Evolutionary conservation across 2,888 invertebrate species (phyloP).

Genomic region (Caenorhabditis afra): DNA sequence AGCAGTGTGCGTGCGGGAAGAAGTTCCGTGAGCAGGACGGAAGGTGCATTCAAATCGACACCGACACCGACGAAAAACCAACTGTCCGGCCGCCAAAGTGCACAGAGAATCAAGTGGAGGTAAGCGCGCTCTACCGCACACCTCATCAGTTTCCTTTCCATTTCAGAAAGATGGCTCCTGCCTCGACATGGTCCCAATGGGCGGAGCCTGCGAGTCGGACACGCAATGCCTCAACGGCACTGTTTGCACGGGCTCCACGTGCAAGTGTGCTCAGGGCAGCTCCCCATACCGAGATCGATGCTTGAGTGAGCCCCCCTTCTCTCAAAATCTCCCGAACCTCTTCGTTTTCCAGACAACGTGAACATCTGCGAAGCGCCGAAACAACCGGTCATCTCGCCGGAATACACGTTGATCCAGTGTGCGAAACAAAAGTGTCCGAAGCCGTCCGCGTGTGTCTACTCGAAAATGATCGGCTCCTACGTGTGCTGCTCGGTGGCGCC

Average conservation of each 20-base stretch:
- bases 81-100: neutral
- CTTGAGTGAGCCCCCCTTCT: conserved; percentile 67
- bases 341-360: conserved; percentile 40
- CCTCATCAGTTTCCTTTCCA: too few species aligned
- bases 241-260: conserved; percentile 56
- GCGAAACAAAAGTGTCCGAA: conserved; percentile 59
- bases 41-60: conserved; percentile 60
- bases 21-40: conserved; percentile 59
- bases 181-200: conserved; percentile 53
- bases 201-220: conserved; percentile 63
- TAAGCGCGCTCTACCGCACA: neutral
- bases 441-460: conserved; percentile 59
- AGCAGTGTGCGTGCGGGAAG: conserved; percentile 68
- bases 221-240: conserved; percentile 73
- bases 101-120: conserved; percentile 25
- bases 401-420: conserved; percentile 56
- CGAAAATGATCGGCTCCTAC: conserved; percentile 62
- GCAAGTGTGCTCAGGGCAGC: conserved; percentile 67
- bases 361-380: conserved; percentile 58
- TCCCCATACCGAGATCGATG: conserved; percentile 73
- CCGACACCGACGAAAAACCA: neutral
- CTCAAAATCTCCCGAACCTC: neutral
- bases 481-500: conserved; percentile 61
- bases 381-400: conserved; percentile 45
- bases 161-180: conserved; percentile 51